Evolutionary conservation across 2,888 invertebrate species (phyloP).

Genomic region (Drosophila picticornis): DNA sequence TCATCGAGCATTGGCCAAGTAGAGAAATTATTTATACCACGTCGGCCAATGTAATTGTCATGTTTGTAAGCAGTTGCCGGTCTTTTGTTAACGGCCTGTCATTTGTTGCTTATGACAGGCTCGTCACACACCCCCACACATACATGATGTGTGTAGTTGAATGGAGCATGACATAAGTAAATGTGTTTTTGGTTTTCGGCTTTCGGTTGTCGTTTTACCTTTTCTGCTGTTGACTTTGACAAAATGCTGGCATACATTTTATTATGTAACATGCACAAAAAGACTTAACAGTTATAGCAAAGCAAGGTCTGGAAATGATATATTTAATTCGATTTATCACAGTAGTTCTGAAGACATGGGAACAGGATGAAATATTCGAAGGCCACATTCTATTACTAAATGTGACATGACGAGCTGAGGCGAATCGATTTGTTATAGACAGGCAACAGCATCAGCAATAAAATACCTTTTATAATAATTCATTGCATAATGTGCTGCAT

Average conservation of each 20-base stretch:
- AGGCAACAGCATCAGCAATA: not conserved
- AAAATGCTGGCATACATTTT: slow-evolving; percentile 60
- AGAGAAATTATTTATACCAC: slow-evolving; percentile 38
- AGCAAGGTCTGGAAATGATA: slow-evolving; percentile 40
- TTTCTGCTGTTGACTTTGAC: slow-evolving; percentile 67
- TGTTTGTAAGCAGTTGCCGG: slow-evolving; percentile 41
- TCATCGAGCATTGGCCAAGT: slow-evolving; percentile 28
- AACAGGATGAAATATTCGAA: not conserved
- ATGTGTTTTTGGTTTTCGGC: slow-evolving; percentile 25
- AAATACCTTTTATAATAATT: not conserved
- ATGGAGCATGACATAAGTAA: slow-evolving; percentile 37
- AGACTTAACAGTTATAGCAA: slow-evolving; percentile 25
- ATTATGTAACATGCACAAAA: slow-evolving; percentile 38
- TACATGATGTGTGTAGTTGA: not conserved
- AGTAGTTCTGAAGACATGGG: slow-evolving; percentile 19
- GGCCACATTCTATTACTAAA: slow-evolving; percentile 1
- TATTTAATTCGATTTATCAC: slow-evolving; percentile 60
- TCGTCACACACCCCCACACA: slow-evolving; percentile 17
- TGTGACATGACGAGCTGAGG: slow-evolving; percentile 1
- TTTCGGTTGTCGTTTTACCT: slow-evolving; percentile 30
- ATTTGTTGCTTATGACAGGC: slow-evolving; percentile 57
- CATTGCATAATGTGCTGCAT: not conserved
- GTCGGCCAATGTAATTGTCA: slow-evolving; percentile 29
- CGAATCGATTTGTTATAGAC: slow-evolving; percentile 1
- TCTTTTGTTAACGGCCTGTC: slow-evolving; percentile 53